phyloP scores from a whole-genome alignment of 2,113 vertebrate genomes.

The Suncus etruscus region DNA sequence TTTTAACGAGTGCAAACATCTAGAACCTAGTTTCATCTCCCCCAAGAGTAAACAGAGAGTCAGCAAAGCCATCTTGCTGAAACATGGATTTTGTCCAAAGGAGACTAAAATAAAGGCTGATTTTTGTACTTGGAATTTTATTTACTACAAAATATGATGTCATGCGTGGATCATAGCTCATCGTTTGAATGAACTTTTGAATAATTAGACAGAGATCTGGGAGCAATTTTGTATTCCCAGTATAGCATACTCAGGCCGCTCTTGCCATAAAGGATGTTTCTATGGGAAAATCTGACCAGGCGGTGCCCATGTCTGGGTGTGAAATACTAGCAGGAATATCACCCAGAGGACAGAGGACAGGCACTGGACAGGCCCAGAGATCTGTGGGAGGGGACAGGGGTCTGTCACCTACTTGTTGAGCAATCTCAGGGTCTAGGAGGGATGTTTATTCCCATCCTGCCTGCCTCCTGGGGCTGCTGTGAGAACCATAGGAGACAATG shows the following conservation, averaged over 20 bases:
- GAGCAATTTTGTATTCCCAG: background rate
- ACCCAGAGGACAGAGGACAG: background rate
- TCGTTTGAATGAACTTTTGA: background rate
- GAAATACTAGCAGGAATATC: background rate
- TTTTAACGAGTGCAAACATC: background rate
- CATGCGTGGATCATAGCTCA: constrained; percentile 7
- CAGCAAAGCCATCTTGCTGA: constrained; percentile 30
- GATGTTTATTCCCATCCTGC: background rate
- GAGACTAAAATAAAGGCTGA: constrained; percentile 15
- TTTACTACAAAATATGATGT: constrained; percentile 13
- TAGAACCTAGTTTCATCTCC: background rate
- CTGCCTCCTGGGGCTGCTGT: constrained; percentile 30
- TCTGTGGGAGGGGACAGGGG: too few species aligned
- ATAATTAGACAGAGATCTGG: constrained; percentile 3
- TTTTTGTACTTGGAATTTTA: constrained; percentile 16
- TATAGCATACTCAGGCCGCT: background rate
- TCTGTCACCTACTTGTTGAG: constrained; percentile 13
- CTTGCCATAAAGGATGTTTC: background rate
- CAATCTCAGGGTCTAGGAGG: constrained; percentile 20
- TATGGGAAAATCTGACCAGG: background rate
- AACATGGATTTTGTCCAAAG: background rate
- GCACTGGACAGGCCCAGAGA: too few species aligned
- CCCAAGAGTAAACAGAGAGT: background rate
- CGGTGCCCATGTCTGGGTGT: background rate
- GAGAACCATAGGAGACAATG: background rate